phyloP scores from a whole-genome alignment of 2,888 invertebrate genomes.

The Priocnemis perturbator region DNA sequence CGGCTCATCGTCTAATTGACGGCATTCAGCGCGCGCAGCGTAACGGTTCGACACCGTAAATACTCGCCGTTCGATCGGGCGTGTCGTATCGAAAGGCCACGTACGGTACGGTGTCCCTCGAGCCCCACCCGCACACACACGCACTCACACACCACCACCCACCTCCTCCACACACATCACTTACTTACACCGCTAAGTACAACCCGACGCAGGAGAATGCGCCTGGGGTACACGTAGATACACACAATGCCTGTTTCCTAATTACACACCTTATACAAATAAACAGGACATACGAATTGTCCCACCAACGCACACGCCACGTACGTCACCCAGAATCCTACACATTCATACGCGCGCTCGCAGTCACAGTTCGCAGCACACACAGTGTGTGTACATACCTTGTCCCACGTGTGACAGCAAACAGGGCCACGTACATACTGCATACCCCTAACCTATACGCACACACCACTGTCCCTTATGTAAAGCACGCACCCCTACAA shows the following conservation, averaged over 20 bases:
- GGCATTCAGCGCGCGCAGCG: no score
- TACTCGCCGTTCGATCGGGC: slow-evolving; percentile 58
- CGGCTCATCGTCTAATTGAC: no score
- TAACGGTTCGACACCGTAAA: slow-evolving; percentile 46
- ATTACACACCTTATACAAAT: no score
- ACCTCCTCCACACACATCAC: slow-evolving; percentile 44
- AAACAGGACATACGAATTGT: background rate
- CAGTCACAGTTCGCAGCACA: no score
- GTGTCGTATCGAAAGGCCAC: slow-evolving; percentile 54
- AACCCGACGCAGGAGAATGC: background rate
- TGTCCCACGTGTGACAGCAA: no score
- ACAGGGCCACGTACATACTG: no score
- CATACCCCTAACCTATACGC: background rate
- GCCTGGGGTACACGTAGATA: no score
- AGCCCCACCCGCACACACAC: slow-evolving; percentile 51
- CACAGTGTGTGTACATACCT: no score
- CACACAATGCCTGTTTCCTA: no score
- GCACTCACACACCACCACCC: slow-evolving; percentile 18
- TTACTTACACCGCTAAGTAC: slow-evolving; percentile 1
- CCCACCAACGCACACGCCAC: slow-evolving; percentile 9
- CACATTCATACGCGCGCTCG: no score
- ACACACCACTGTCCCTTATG: slow-evolving; percentile 35
- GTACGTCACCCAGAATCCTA: no score
- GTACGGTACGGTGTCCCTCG: slow-evolving; percentile 31
- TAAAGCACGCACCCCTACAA: slow-evolving; percentile 6